These are phyloP conservation scores for Melikaiella ostensackeni DNA, from an alignment of 2,888 invertebrate genomes.

Conservation along the genomic window DNA sequence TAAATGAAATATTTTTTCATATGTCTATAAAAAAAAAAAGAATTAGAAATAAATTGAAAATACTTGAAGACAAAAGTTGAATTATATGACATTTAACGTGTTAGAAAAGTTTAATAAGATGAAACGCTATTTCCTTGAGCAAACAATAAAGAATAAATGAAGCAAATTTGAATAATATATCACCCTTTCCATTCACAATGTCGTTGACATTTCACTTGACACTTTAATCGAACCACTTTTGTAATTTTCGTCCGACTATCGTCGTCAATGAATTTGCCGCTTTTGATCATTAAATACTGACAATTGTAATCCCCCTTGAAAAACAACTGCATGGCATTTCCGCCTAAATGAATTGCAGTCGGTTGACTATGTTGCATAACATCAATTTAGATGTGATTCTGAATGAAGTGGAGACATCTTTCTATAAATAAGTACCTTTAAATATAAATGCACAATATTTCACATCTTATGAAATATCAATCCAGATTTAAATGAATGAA, in stretches of 20 bases:
- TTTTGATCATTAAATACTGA: constrained; percentile 17
- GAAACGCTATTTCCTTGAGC: neutral
- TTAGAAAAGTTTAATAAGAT: neutral
- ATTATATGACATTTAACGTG: neutral
- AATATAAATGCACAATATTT: neutral
- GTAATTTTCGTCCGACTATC: constrained; percentile 9
- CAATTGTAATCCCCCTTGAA: constrained; percentile 21
- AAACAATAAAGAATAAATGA: constrained; percentile 3
- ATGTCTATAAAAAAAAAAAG: neutral
- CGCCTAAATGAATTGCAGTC: constrained; percentile 24
- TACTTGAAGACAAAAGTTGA: neutral
- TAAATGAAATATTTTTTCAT: neutral
- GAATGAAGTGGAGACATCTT: neutral
- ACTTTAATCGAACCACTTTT: constrained; percentile 31
- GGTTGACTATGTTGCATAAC: constrained; percentile 8
- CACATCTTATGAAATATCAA: neutral
- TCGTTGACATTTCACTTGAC: constrained; percentile 31
- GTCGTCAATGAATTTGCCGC: constrained; percentile 20
- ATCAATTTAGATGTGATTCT: neutral
- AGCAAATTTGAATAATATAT: constrained; percentile 9
- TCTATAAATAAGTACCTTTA: neutral
- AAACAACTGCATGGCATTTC: constrained; percentile 25
- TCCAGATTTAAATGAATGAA: neutral
- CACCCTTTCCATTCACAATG: constrained; percentile 26
- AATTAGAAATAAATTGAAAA: neutral